A percentile compares a stretch with the other conserved stretches of the same genome.
Conservation (phyloP, 30 jellyfish, hydroid and myxozoan species). For the Hydractinia echinata region DNA sequence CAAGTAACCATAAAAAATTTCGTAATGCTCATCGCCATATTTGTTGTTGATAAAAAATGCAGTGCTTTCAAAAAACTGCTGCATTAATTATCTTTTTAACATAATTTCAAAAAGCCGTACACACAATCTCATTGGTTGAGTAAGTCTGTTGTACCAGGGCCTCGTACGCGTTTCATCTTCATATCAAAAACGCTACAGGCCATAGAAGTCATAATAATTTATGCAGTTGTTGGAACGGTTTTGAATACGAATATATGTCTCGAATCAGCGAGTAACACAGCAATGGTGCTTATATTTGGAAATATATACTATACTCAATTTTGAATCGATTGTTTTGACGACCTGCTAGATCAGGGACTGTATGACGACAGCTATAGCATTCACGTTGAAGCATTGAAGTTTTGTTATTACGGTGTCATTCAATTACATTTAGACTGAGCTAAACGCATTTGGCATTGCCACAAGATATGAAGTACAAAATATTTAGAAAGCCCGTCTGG, state of each 20-base stretch:
- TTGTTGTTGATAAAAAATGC: too few relatives aligned
- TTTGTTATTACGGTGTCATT: constrained; percentile 30
- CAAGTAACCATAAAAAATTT: too few relatives aligned
- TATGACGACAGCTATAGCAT: constrained; percentile 8
- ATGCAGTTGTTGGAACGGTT: constrained; percentile 13
- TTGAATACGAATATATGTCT: constrained; percentile 17
- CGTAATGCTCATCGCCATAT: too few relatives aligned
- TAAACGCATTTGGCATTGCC: constrained; percentile 24
- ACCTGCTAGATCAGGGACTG: constrained; percentile 26
- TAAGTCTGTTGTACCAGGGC: too few relatives aligned
- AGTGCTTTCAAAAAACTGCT: too few relatives aligned
- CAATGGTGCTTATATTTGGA: constrained; percentile 43
- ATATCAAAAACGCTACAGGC: too few relatives aligned
- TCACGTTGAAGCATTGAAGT: constrained; percentile 34
- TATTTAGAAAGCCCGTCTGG: constrained; percentile 33
- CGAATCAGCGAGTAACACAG: constrained; percentile 44
- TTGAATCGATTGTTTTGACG: constrained; percentile 43
- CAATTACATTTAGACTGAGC: constrained; percentile 37
- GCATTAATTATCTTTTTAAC: too few relatives aligned
- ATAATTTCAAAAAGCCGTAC: too few relatives aligned
- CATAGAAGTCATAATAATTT: constrained; percentile 19
- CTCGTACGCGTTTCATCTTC: too few relatives aligned
- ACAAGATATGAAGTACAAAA: constrained; percentile 17
- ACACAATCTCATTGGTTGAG: too few relatives aligned
- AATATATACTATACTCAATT: constrained; percentile 28